phyloP scores from a whole-genome alignment of 2,113 vertebrate genomes.

The Petrocephalus microphthalmus region DNA sequence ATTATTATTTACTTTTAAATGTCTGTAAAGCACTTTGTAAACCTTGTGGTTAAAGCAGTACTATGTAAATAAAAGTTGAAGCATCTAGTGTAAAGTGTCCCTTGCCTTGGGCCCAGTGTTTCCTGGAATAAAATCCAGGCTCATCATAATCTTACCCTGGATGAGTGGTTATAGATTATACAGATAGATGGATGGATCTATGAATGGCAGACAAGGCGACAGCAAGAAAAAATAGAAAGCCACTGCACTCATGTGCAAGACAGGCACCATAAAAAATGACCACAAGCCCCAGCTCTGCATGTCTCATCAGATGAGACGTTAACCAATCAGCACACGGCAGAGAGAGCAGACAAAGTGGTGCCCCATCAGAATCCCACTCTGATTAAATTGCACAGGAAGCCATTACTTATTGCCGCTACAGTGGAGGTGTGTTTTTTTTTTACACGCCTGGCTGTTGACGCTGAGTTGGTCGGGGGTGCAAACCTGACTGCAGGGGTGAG shows the following conservation, averaged over 20 bases:
- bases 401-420: neutral
- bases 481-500: neutral
- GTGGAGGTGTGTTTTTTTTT: neutral
- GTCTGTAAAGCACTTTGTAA: neutral
- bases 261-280: neutral
- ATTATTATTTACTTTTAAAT: neutral
- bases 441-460: neutral
- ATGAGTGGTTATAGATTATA: neutral
- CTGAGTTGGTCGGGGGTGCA: neutral
- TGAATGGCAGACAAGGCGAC: neutral
- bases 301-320: neutral
- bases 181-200: neutral
- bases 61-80: neutral
- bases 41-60: neutral
- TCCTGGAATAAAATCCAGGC: neutral
- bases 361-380: neutral
- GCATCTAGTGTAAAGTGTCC: neutral
- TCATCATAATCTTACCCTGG: neutral
- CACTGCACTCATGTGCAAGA: neutral
- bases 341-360: neutral
- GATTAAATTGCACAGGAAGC: constrained; percentile 1
- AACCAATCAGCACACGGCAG: neutral
- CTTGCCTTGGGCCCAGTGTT: neutral
- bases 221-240: neutral
- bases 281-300: neutral